These are phyloP conservation scores for Pantherophis vulpinus DNA, from an alignment of 2,797 vertebrate genomes.

Conservation along the genomic window DNA sequence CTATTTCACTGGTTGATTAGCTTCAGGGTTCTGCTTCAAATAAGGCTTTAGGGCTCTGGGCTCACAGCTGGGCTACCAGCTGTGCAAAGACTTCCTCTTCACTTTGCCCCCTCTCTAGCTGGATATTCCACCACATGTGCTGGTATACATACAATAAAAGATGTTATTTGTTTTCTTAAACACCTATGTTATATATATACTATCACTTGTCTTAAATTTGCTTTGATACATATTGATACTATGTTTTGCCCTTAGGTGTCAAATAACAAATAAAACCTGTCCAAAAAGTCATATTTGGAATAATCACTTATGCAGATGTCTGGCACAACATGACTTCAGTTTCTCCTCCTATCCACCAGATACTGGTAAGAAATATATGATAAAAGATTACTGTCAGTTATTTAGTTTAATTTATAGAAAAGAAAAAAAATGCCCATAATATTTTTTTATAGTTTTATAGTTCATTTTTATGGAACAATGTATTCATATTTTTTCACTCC, in stretches of 20 bases:
- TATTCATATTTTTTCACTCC: not conserved
- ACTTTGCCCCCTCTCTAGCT: not conserved
- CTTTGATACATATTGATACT: not conserved
- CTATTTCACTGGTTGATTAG: not conserved
- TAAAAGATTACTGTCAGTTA: constrained; percentile 6
- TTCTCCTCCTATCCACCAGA: constrained; percentile 71
- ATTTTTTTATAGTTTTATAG: not conserved
- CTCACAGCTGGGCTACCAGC: not conserved
- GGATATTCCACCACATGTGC: not conserved
- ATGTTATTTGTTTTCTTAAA: not conserved
- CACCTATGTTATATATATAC: not conserved
- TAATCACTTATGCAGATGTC: constrained; percentile 80
- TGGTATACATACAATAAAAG: not conserved
- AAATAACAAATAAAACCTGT: constrained; percentile 81
- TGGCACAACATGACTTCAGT: constrained; percentile 73
- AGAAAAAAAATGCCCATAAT: constrained; percentile 9
- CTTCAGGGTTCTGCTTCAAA: not conserved
- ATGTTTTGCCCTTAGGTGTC: constrained; percentile 73
- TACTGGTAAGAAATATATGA: constrained; percentile 68
- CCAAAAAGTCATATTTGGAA: constrained; percentile 81
- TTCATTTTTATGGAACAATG: not conserved
- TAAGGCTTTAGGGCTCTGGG: not conserved
- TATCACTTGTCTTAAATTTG: not conserved
- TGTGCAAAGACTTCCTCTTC: not conserved
- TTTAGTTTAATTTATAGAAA: not conserved